These are phyloP conservation scores for Drosophila auraria DNA, from an alignment of 1,140 invertebrate species.

Conservation along the genomic window DNA sequence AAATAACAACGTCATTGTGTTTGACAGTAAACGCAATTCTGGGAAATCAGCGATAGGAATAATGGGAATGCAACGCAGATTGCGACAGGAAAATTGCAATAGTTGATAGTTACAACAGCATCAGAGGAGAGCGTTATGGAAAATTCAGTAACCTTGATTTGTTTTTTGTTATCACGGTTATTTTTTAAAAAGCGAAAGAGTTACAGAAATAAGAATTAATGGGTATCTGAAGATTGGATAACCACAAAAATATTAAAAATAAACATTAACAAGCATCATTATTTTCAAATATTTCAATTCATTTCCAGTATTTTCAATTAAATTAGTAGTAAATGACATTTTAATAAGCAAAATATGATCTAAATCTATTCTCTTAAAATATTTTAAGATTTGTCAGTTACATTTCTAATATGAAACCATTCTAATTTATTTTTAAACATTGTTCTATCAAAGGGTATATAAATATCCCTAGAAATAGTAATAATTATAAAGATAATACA, in stretches of 20 bases:
- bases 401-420: too few relatives aligned
- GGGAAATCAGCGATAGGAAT: constrained; percentile 8
- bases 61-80: constrained; percentile 8
- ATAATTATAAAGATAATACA: neutral
- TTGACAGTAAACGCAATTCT: constrained; percentile 8
- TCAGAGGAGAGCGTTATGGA: constrained; percentile 2
- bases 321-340: too few relatives aligned
- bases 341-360: too few relatives aligned
- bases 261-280: too few relatives aligned
- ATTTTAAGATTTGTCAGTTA: too few relatives aligned
- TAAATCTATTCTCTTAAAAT: too few relatives aligned
- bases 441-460: too few relatives aligned
- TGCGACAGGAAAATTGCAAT: constrained; percentile 8
- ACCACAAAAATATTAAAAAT: too few relatives aligned
- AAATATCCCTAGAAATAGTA: too few relatives aligned
- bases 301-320: too few relatives aligned
- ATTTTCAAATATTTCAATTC: neutral
- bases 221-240: too few relatives aligned
- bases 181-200: neutral
- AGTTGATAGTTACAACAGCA: neutral
- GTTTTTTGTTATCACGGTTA: neutral
- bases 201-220: neutral
- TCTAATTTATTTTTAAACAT: too few relatives aligned
- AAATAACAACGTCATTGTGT: constrained; percentile 12
- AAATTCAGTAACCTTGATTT: constrained; percentile 50